A percentile compares a stretch with the other conserved stretches of the same genome.
phyloP scores from a whole-genome alignment of 2,797 vertebrate genomes.

The Paramormyrops hopkinsi region DNA sequence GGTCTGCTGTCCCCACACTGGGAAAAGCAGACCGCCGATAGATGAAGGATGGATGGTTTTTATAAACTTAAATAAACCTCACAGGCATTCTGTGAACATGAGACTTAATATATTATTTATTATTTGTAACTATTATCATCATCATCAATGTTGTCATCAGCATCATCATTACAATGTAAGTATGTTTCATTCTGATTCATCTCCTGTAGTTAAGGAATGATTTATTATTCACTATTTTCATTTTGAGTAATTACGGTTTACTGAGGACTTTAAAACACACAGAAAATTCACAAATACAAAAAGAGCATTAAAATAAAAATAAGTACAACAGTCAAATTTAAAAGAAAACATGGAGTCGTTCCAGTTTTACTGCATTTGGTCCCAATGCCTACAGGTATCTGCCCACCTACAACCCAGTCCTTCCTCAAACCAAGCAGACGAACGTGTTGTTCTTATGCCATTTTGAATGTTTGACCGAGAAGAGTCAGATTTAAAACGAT shows the following conservation, averaged over 20 bases:
- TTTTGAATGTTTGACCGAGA: neutral
- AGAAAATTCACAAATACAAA: slow-evolving; percentile 29
- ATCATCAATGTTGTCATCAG: slow-evolving; percentile 20
- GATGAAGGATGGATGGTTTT: neutral
- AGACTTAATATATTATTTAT: slow-evolving; percentile 73
- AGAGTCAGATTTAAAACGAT: neutral
- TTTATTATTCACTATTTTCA: slow-evolving; percentile 56
- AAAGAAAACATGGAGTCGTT: slow-evolving; percentile 6
- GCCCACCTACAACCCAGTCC: neutral
- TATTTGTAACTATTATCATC: slow-evolving; percentile 56
- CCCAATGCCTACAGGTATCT: neutral
- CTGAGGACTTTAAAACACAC: slow-evolving; percentile 65
- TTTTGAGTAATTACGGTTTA: slow-evolving; percentile 49
- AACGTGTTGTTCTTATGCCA: neutral
- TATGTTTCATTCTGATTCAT: slow-evolving; percentile 61
- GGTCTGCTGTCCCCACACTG: neutral
- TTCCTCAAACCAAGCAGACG: neutral
- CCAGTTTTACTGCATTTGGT: neutral
- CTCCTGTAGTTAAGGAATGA: slow-evolving; percentile 57
- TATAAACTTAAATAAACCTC: neutral
- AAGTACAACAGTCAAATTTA: slow-evolving; percentile 28
- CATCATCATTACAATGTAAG: slow-evolving; percentile 60
- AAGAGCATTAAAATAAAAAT: slow-evolving; percentile 26
- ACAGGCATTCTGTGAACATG: neutral
- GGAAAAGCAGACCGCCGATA: neutral